Evolutionary conservation across 2,888 invertebrate genomes (phyloP), one percentile per base, ranked within the genome.

Genomic region (Achlya flavicornis): DNA sequence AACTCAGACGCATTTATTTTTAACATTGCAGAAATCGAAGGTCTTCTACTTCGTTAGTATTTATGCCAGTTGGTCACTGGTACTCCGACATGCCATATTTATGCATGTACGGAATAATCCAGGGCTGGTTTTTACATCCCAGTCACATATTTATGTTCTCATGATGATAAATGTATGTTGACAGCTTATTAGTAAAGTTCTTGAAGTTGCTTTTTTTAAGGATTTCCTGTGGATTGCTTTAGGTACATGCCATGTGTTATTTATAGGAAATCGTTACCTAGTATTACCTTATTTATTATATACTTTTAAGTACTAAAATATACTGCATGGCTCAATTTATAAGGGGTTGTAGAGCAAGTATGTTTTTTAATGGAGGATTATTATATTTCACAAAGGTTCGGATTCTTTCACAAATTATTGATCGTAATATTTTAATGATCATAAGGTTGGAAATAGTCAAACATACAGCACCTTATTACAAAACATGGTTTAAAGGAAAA

Each of bases 31-130:
- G 11, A 16, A 19, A 10, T 41, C 60, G 60, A 60, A 60, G 60
- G 60, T 26, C 60, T 41, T 41, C 41, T 19, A 43, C 19, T 60
- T 60, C 60, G 60, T 59, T 59, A 60, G 60, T 60, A 38, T 53
- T 53, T 53, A 53, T 53, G 19, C 10, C 19, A 53, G 53, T 53
- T 19, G 19, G 16, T 19, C 53, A 19, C 19, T 53, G 53, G 19
- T 7, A 53, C 53, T 53, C 53, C 16, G 53, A 53, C 19, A 53
- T 19, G 53, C 16, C 53, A 53, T 53, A 53, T 48, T 26, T 48
- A 53, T 53, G 53, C 53, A 19, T 19, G 19, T 19, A 53, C 3
- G 53, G 53, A 48, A 16, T 48, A n/a, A 48, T 48, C 16, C 48
- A 48, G 16, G 48, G 6, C 53, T 53, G 8, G 53, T 53, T 53